Conservation (phyloP, 2,888 invertebrate genomes). For the Ametastegia equiseti region DNA sequence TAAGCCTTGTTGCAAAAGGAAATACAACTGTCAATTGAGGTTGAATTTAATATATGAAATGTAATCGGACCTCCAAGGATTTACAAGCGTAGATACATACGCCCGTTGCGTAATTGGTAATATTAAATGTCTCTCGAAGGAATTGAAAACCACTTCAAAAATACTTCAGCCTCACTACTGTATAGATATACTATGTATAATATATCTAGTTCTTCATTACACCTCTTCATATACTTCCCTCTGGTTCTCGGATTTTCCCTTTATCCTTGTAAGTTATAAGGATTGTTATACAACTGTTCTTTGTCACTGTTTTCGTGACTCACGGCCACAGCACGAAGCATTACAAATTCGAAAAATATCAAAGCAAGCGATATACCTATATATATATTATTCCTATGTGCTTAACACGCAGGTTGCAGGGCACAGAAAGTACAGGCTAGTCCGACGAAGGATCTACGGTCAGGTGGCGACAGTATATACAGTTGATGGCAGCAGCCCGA, state of each 20-base stretch:
- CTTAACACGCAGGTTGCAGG: neutral
- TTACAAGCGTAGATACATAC: conserved; percentile 46
- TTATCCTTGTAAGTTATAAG: no score
- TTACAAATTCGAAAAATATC: no score
- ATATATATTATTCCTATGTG: no score
- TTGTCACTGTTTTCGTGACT: neutral
- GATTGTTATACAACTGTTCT: neutral
- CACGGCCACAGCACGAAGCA: neutral
- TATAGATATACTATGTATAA: neutral
- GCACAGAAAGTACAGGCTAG: neutral
- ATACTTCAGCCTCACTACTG: neutral
- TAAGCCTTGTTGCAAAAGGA: conserved; percentile 24
- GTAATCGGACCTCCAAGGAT: conserved; percentile 56
- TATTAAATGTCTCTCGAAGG: conserved; percentile 50
- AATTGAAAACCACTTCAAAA: conserved; percentile 11
- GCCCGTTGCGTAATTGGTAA: conserved; percentile 52
- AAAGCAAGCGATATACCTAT: no score
- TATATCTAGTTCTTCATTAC: neutral
- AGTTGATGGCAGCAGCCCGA: conserved; percentile 45
- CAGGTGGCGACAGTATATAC: conserved; percentile 55
- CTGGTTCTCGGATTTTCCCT: neutral
- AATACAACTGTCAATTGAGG: conserved; percentile 40
- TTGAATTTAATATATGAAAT: conserved; percentile 52
- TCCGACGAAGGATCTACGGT: conserved; percentile 57
- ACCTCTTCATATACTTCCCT: neutral